Evolutionary conservation across 2,888 invertebrate genomes (phyloP).

Genomic region (Notodonta ziczac): DNA sequence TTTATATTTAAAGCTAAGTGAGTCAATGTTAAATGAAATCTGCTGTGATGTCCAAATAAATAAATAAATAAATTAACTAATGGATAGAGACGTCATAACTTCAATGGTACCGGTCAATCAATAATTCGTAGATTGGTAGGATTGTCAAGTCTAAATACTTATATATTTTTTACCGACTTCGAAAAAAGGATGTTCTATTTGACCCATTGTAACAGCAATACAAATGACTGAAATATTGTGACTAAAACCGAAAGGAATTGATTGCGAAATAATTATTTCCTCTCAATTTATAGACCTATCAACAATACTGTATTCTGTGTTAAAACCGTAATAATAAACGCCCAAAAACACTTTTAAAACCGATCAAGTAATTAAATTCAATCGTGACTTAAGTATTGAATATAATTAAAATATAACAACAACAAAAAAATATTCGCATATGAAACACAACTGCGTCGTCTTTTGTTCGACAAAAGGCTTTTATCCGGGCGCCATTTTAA

Average conservation of each 20-base stretch:
- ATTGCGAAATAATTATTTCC: slow-evolving; percentile 28
- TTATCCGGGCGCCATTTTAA: slow-evolving; percentile 35
- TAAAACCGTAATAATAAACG: background rate
- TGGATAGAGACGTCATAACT: no score
- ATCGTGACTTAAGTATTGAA: slow-evolving; percentile 42
- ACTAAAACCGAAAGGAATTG: background rate
- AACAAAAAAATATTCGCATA: slow-evolving; percentile 14
- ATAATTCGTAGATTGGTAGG: no score
- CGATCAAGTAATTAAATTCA: slow-evolving; percentile 26
- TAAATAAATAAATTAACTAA: no score
- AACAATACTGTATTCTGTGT: background rate
- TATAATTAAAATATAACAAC: slow-evolving; percentile 27
- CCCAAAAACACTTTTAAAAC: slow-evolving; percentile 2
- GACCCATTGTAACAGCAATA: no score
- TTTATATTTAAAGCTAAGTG: no score
- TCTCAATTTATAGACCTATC: slow-evolving; percentile 6
- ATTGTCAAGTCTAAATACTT: no score
- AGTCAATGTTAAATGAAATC: no score
- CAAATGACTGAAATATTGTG: background rate
- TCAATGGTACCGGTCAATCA: no score
- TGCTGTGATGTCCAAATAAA: no score
- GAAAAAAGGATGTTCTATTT: no score
- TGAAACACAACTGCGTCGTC: slow-evolving; percentile 50
- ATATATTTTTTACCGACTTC: no score
- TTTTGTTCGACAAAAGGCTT: slow-evolving; percentile 57